Conservation (phyloP, 2,888 invertebrate genomes). For the Lasioglossum figueresi region DNA sequence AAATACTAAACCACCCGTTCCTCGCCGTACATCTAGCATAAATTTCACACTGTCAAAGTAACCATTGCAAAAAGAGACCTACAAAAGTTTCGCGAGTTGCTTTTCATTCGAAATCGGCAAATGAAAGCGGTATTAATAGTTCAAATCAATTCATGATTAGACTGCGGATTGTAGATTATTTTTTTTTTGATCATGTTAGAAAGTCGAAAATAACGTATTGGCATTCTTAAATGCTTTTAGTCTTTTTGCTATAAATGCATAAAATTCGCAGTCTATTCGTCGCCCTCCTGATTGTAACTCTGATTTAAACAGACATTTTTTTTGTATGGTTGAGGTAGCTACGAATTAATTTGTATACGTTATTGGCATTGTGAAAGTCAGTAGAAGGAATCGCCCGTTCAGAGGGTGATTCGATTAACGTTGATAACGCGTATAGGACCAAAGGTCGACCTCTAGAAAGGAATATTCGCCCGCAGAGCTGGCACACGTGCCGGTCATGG, state of each 20-base stretch:
- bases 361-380: neutral
- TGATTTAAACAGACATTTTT: neutral
- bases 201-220: neutral
- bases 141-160: neutral
- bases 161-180: neutral
- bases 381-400: neutral
- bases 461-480: constrained; percentile 27
- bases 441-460: constrained; percentile 17
- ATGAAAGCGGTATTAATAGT: neutral
- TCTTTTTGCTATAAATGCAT: neutral
- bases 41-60: neutral
- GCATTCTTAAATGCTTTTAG: neutral
- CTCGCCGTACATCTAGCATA: neutral
- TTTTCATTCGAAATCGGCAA: neutral
- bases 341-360: neutral
- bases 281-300: neutral
- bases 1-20: neutral
- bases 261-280: neutral
- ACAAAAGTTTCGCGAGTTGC: neutral
- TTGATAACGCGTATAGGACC: constrained; percentile 7
- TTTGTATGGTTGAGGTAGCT: neutral
- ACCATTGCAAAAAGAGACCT: neutral
- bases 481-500: constrained; percentile 10
- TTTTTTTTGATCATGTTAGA: neutral
- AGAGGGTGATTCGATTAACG: neutral